Percentiles rank a stretch among this genome's conserved stretches.
These are phyloP conservation scores for Malurus elegans DNA, from an alignment of 2,113 vertebrate genomes.

Conservation along the genomic window DNA sequence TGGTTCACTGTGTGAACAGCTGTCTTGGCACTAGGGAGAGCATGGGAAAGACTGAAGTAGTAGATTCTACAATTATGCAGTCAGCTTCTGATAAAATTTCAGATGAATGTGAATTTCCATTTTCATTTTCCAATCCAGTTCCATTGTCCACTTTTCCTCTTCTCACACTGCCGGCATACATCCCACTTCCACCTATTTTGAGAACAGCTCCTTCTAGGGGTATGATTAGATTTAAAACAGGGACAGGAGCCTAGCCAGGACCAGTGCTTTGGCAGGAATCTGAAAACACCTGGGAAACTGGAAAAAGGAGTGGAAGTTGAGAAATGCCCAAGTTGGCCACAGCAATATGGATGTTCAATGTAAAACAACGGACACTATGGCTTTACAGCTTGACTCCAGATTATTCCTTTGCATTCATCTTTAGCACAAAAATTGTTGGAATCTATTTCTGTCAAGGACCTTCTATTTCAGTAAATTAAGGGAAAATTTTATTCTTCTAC, in stretches of 20 bases:
- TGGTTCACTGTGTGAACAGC: background rate
- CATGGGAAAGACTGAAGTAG: background rate
- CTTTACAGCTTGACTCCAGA: background rate
- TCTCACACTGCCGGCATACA: background rate
- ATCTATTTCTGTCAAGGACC: background rate
- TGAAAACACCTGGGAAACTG: background rate
- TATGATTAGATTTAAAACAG: background rate
- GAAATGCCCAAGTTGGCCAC: background rate
- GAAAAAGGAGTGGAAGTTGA: background rate
- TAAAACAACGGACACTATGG: rapidly evolving
- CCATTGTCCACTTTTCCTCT: background rate
- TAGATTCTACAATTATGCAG: background rate
- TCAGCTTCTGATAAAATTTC: background rate
- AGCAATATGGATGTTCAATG: background rate
- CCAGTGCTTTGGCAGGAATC: background rate
- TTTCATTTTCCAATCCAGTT: background rate
- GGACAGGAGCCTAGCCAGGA: background rate
- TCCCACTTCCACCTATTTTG: background rate
- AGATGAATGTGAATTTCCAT: background rate
- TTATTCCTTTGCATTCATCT: background rate
- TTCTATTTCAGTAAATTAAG: background rate
- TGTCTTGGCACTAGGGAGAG: background rate
- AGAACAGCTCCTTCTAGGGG: background rate
- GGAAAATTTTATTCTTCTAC: background rate
- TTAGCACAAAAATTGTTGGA: background rate